Conservation (phyloP, 2,797 vertebrate genomes). For the Danionella dracula region DNA sequence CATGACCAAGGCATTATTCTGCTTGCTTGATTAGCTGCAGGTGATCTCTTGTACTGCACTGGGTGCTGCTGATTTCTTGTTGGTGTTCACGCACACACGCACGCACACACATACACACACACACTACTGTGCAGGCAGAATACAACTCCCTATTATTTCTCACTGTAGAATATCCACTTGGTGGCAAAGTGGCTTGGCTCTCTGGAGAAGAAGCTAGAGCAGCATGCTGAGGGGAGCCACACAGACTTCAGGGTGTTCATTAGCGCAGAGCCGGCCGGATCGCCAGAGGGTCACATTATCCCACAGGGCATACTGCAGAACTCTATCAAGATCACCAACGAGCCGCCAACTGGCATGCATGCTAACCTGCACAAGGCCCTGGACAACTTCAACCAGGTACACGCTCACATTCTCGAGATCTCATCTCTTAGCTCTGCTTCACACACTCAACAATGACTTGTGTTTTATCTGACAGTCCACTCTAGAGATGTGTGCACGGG, state of each 20-base stretch:
- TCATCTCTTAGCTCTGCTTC: too few species aligned
- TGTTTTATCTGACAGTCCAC: conserved; percentile 72
- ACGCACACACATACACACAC: too few species aligned
- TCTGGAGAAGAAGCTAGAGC: conserved; percentile 88
- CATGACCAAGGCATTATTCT: too few species aligned
- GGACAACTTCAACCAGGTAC: conserved; percentile 93
- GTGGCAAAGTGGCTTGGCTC: conserved; percentile 85
- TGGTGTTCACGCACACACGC: too few species aligned
- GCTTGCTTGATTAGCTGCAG: too few species aligned
- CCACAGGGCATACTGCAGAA: conserved; percentile 92
- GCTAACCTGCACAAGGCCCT: conserved; percentile 93
- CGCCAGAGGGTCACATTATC: conserved; percentile 78
- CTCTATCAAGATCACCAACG: conserved; percentile 92
- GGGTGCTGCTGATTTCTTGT: too few species aligned
- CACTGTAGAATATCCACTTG: conserved; percentile 85
- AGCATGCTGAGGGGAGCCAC: conserved; percentile 73
- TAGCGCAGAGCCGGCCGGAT: conserved; percentile 85
- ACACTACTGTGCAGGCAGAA: too few species aligned
- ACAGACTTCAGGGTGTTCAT: conserved; percentile 81
- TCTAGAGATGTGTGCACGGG: conserved; percentile 84
- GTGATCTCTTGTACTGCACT: too few species aligned
- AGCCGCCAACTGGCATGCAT: conserved; percentile 84
- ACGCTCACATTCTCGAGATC: not conserved
- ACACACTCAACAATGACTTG: not conserved
- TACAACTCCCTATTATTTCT: too few species aligned